Base-by-base conservation (phyloP, 1,140 invertebrate species). In the Dreissena polymorpha region DNA sequence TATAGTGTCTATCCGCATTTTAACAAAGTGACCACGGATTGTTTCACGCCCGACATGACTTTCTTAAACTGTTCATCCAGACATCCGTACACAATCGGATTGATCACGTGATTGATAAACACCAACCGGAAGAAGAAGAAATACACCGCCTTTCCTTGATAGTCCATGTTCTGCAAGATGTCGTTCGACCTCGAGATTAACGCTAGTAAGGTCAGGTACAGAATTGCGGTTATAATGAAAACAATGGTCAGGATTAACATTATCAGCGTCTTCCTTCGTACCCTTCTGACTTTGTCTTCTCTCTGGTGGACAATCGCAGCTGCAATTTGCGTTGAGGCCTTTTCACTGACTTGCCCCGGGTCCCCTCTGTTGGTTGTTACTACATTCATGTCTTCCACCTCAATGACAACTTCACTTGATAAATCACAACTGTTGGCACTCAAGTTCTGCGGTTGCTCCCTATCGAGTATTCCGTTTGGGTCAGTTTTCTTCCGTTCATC, bases 71-170 rank as follows among this genome's bases (percentile, higher is more conserved):
- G 50, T n/a, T 53, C n/a, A 69, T 82, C 80, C 50, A 82, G 51
- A 53, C 72, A n/a, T 0, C 71, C 80, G 25, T 82, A 82, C 0
- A 82, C 72, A n/a, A 75, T 25, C 14, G 80, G 80, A n/a, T 82
- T 82, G 21, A 82, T 82, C 21, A 75, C 80, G 27, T 82, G 80
- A 69, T 82, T 74, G 13, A 82, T 72, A 39, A 82, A 82, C 14
- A 67, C 63, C 0, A 83, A 51, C 14, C 80, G 60, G n/a, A 75
- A 69, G 49, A 83, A 83, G 64, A 60, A 83, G 63, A 82, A 83
- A 39, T 83, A 83, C 21, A 53, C 49, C 0, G 71, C 72, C 49
- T 63, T 68, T n/a, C 50, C 50, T 10, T 13, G 10, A 0, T 55
- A 0, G 49, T 50, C 57, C 71, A 83, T 74, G 16, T 27, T 50